Percentiles rank a stretch among this genome's conserved stretches.
Evolutionary conservation across 2,888 invertebrate genomes (phyloP).

Genomic region (Meteorus cinctellus): DNA sequence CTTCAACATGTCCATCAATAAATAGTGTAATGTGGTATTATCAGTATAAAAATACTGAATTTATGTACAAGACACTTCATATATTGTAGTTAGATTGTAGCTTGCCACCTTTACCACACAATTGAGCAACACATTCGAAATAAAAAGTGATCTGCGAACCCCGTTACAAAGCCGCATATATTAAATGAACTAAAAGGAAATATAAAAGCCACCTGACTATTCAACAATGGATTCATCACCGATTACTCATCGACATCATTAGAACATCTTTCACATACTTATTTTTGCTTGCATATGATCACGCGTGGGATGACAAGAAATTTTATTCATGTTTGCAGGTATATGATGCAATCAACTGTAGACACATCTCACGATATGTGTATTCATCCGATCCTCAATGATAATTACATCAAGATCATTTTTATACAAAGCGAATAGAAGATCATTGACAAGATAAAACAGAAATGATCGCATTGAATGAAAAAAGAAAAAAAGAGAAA

Average conservation of each 20-base stretch:
- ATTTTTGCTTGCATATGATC: neutral
- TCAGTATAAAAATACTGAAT: too few relatives aligned
- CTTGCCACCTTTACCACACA: neutral
- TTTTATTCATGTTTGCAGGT: conserved; percentile 7
- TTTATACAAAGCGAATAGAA: neutral
- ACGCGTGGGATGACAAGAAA: conserved; percentile 19
- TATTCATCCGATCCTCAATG: neutral
- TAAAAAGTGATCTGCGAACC: conserved; percentile 2
- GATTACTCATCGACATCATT: conserved; percentile 49
- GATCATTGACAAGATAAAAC: neutral
- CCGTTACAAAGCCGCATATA: neutral
- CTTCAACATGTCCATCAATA: too few relatives aligned
- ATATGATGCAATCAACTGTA: conserved; percentile 4
- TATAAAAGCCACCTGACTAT: conserved; percentile 35
- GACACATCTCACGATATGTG: neutral
- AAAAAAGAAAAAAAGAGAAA: neutral
- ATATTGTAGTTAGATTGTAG: neutral
- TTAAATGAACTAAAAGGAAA: conserved; percentile 16
- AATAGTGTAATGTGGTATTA: too few relatives aligned
- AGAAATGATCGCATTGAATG: neutral
- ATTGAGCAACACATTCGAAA: conserved; percentile 29
- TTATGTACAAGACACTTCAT: too few relatives aligned
- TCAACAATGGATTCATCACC: conserved; percentile 40
- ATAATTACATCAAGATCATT: neutral
- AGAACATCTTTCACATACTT: conserved; percentile 24